Evolutionary conservation across 2,113 vertebrate species (phyloP), one percentile per base, ranked within the genome.

Genomic region (Hyaena hyaena): DNA sequence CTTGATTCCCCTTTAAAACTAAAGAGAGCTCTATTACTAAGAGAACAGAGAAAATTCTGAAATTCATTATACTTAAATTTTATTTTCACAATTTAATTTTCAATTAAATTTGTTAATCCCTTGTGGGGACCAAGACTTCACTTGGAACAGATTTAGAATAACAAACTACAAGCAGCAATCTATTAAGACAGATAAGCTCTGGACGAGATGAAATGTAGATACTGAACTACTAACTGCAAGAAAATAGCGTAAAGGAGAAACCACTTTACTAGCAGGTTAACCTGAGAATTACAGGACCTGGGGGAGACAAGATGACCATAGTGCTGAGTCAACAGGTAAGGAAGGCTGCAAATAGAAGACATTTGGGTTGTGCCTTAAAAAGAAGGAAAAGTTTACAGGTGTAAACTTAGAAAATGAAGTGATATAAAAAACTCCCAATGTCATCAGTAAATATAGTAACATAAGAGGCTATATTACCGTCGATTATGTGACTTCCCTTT

Each of bases 1-100:
- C 19, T 63, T 35, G 5, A 45, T 43, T 90, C 31, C 53, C 33
- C 28, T 82, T 66, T 92, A 66, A 92, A 88, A 90, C 24, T 33
- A 93, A 90, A n/a, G 1, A 88, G 68, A 85, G 19, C 19, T 88
- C 71, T 84, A 23, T 73, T 88, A 77, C 74, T 76, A 96, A 88
- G 4, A 31, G 26, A 43, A 84, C 23, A 80, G 15, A 71, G 61
- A 84, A 90, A 91, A 69, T 43, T 14, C 69, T 74, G 17, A 88
- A 91, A 80, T 33, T 83, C 39, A 79, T 35, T 58, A 80, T 35
- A 81, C 35, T 86, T 73, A 80, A 73, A 73, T 35, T 43, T 73
- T 26, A 76, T 48, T 48, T 77, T 28, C 73, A 45, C 14, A 45
- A 82, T 35, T 86, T 71, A 79, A 79, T 39, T 92, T 95, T 50